Conservation (phyloP, 2,797 vertebrate species). For the Chromobotia macracanthus region DNA sequence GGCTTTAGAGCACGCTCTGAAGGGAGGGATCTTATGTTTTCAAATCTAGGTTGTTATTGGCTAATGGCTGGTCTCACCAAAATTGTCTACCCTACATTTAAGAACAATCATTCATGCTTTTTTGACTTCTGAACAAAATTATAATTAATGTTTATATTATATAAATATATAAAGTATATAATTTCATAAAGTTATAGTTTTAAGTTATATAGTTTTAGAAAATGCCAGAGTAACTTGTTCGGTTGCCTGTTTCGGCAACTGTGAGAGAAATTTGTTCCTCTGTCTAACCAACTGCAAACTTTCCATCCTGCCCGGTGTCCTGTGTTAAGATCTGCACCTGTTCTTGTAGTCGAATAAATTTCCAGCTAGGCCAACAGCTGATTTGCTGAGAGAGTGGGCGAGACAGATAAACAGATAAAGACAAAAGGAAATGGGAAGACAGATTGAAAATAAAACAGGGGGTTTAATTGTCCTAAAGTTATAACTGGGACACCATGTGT, state of each 20-base stretch:
- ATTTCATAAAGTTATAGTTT: too few species aligned
- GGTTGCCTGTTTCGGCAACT: slow-evolving; percentile 15
- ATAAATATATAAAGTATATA: too few species aligned
- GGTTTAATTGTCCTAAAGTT: not conserved
- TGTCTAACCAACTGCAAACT: slow-evolving; percentile 36
- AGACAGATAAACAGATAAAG: not conserved
- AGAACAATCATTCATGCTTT: not conserved
- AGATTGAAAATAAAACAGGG: not conserved
- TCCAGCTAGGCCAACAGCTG: slow-evolving; percentile 53
- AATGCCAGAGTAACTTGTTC: not conserved
- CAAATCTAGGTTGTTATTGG: too few species aligned
- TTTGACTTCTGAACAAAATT: not conserved
- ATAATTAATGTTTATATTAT: not conserved
- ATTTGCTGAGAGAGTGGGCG: slow-evolving; percentile 38
- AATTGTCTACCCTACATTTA: not conserved
- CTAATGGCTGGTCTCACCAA: too few species aligned
- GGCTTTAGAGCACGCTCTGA: too few species aligned
- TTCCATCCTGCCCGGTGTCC: slow-evolving; percentile 9
- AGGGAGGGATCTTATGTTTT: too few species aligned
- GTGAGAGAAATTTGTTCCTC: slow-evolving; percentile 28
- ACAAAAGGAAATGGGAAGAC: not conserved
- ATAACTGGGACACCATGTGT: not conserved
- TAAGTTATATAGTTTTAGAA: not conserved
- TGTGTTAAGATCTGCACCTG: slow-evolving; percentile 39
- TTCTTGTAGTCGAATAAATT: slow-evolving; percentile 35